phyloP scores from a whole-genome alignment of 2,797 vertebrate genomes.

The Enteromius trimaculatus region DNA sequence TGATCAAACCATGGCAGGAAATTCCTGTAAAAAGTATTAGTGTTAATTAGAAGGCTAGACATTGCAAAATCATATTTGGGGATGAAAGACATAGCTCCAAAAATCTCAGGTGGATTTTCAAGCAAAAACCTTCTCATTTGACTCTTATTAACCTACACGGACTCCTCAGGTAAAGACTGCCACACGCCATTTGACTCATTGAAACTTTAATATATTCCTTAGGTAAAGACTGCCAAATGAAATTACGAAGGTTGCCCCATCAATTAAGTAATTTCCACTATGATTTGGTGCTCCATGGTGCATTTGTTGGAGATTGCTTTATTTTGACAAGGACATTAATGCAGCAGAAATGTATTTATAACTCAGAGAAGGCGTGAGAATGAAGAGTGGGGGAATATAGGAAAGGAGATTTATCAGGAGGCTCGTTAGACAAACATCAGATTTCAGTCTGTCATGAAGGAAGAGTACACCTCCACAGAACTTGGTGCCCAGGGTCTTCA shows the following conservation, averaged over 20 bases:
- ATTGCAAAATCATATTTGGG: not conserved
- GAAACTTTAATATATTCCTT: constrained; percentile 24
- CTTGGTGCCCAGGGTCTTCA: constrained; percentile 60
- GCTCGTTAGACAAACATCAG: constrained; percentile 73
- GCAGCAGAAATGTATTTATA: constrained; percentile 57
- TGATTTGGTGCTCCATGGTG: constrained; percentile 16
- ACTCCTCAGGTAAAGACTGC: constrained; percentile 29
- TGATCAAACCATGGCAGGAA: not conserved
- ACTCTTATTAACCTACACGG: constrained; percentile 2
- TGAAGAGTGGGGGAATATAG: constrained; percentile 36
- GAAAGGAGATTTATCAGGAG: constrained; percentile 68
- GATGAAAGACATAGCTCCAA: not conserved
- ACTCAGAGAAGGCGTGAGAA: constrained; percentile 56
- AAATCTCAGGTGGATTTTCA: constrained; percentile 4
- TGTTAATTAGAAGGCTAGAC: not conserved
- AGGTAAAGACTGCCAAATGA: constrained; percentile 35
- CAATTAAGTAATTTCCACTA: constrained; percentile 20
- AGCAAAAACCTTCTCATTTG: constrained; percentile 17
- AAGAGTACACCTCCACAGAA: constrained; percentile 63
- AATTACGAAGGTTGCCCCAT: constrained; percentile 27
- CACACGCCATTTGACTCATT: constrained; percentile 31
- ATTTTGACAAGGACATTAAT: constrained; percentile 53
- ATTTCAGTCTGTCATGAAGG: constrained; percentile 71
- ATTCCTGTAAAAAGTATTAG: not conserved
- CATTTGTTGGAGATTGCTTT: constrained; percentile 42